Evolutionary conservation across 2,888 invertebrate genomes (phyloP), one percentile per base, ranked within the genome.

Genomic region (Keiferia lycopersicella): DNA sequence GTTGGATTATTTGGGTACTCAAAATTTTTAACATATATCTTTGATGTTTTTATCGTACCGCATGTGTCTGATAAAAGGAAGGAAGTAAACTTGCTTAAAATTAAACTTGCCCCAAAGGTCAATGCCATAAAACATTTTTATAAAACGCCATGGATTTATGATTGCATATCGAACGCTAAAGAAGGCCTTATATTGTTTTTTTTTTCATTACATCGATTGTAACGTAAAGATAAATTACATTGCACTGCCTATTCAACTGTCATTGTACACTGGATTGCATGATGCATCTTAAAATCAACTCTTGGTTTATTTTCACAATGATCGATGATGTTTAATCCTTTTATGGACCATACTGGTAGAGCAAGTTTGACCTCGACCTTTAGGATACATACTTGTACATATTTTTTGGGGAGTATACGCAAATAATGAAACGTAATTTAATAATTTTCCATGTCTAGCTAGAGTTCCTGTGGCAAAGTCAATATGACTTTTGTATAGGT

Each of bases 201-300:
- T 53, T 70, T 65, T 62, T 57, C 63, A 66, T 63, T 71, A 65
- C 68, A 70, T 65, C 67, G 67, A 65, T 38, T 61, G 61, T 65
- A 66, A 67, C 53, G 61, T 65, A 64, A 65, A 67, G 58, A 69
- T 71, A 68, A 72, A 67, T 70, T 68, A 73, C 66, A 63, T 38
- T 50, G 56, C 30, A 62, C 20, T 56, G 64, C 65, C 64, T 69
- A 73, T 71, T 71, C 71, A 72, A 61, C 57, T 74, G 74, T 70
- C 73, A 67, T 59, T 66, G 66, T 69, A 70, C 67, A 20, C 61
- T 50, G 22, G 67, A 64, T 61, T 64, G 61, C 58, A 64, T 38
- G 59, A 65, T 65, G 60, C 61, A 39, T 65, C 58, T 61, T 34
- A 61, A 39, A 38, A 45, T 56, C n/a, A n/a, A n/a, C n/a, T 58